Base-by-base conservation (phyloP, 2,113 vertebrate species). In the Zapus hudsonius region DNA sequence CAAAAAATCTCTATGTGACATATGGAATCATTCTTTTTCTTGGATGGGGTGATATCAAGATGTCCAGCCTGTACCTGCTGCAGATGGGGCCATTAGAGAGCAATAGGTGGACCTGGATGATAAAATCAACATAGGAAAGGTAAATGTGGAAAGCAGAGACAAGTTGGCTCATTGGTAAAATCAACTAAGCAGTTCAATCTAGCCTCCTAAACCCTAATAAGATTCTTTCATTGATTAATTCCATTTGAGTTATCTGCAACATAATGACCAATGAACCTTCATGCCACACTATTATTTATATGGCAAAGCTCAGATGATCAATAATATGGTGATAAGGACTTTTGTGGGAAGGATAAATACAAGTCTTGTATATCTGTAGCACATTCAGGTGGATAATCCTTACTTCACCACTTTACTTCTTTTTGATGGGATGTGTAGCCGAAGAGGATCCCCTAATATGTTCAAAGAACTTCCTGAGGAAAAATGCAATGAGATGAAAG, bases 381-480 rank as follows among this genome's bases (percentile, higher is more conserved):
- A 90, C 19, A 63, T 74, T 92, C 17, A 75, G 19, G 3, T 82
- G 44, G n/a, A 4, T 87, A 47, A 27, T 25, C 17, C 27, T 27
- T 91, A 70, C 42, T 72, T 25, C 89, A 63, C 40, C 2, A 52
- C 33, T 27, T 80, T 57, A 10, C 74, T 88, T 85, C 44, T 61
- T 89, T 92, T 80, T 85, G 27, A 36, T 42, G 22, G 36, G 25
- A 1, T 76, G 4, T 69, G 5, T 42, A 38, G 22, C 22, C 75
- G 27, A 85, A 47, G 63, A 83, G 31, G 25, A 76, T 83, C 22
- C 25, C 55, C 38, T 52, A 86, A 55, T 16, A 75, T 11, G 84
- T 89, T 82, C 16, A 82, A 78, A 92, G 76, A 11, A 75, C 57
- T 76, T 89, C 42, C 84, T 23, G 19, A 47, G 44, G 70, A 93